phyloP scores from a whole-genome alignment of 2,113 vertebrate species.

The Polyodon spathula region DNA sequence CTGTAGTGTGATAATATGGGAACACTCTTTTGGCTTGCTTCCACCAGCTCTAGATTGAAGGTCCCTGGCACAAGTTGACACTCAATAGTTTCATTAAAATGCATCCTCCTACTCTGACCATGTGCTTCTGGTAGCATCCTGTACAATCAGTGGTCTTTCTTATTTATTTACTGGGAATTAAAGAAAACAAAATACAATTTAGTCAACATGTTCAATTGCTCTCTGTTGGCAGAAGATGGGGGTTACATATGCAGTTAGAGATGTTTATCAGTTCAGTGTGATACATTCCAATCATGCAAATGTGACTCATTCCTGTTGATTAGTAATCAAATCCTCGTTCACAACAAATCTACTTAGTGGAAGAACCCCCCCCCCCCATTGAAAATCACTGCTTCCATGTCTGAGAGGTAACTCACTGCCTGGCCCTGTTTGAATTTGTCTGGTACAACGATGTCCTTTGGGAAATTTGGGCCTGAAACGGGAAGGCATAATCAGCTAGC shows the following conservation, averaged over 20 bases:
- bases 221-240: too few relatives aligned
- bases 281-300: too few relatives aligned
- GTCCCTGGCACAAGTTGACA: not conserved
- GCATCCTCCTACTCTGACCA: not conserved
- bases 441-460: slow-evolving; percentile 17
- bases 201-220: too few relatives aligned
- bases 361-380: not conserved
- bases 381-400: not conserved
- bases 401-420: not conserved
- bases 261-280: too few relatives aligned
- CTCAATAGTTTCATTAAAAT: not conserved
- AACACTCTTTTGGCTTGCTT: not conserved
- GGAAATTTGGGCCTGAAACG: slow-evolving; percentile 23
- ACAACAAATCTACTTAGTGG: not conserved
- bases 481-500: slow-evolving; percentile 17
- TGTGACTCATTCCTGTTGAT: not conserved
- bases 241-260: too few relatives aligned
- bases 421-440: not conserved
- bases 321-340: not conserved
- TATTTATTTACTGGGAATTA: too few relatives aligned
- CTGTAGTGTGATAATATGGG: not conserved
- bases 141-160: too few relatives aligned
- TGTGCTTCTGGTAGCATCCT: too few relatives aligned
- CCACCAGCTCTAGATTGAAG: not conserved
- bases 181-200: too few relatives aligned